Evolutionary conservation across 1,140 invertebrate genomes (phyloP).

Genomic region (Galendromus occidentalis): DNA sequence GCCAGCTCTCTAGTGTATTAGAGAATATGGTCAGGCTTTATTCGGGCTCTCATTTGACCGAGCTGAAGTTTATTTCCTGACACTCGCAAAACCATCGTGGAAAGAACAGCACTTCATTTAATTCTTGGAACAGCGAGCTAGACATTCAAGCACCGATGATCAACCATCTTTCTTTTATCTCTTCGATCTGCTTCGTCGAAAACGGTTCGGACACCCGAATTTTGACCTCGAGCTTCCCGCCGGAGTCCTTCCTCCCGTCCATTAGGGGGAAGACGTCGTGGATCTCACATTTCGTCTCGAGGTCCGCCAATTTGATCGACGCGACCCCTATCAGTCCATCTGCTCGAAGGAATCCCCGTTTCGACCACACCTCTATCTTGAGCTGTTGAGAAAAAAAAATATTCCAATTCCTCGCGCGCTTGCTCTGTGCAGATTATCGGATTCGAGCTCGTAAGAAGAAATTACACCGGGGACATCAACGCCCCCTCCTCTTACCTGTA

Average conservation of each 20-base stretch:
- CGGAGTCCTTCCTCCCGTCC: constrained; percentile 57
- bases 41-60: not conserved
- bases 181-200: constrained; percentile 66
- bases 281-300: constrained; percentile 64
- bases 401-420: too few species aligned
- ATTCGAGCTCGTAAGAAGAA: too few species aligned
- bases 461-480: too few species aligned
- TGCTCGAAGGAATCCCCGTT: constrained; percentile 70
- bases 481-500: not conserved
- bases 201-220: constrained; percentile 76
- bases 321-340: constrained; percentile 67
- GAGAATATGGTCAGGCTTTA: not conserved
- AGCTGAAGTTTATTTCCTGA: not conserved
- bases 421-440: too few species aligned
- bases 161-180: constrained; percentile 78
- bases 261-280: constrained; percentile 63
- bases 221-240: constrained; percentile 77
- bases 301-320: constrained; percentile 54
- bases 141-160: constrained; percentile 33
- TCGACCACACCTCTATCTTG: constrained; percentile 75
- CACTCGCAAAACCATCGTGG: not conserved
- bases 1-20: not conserved
- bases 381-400: constrained; percentile 33
- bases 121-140: too few species aligned
- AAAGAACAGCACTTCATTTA: not conserved